Base-by-base conservation (phyloP, 2,113 vertebrate species). In the Corydoras maculifer region DNA sequence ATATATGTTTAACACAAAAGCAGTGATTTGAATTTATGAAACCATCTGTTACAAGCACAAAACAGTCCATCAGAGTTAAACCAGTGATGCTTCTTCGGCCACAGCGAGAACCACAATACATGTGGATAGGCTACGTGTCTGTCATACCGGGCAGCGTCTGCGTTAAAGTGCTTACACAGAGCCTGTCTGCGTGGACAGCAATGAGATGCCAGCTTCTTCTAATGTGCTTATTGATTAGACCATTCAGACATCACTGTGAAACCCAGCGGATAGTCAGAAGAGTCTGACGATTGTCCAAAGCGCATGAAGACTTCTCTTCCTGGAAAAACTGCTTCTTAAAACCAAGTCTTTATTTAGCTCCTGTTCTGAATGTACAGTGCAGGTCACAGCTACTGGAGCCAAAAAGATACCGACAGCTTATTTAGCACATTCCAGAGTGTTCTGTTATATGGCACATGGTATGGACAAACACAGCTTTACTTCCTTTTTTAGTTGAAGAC, bases 131-230 rank as follows among this genome's bases (percentile, higher is more conserved):
- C 13, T 43, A 43, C 35, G 35, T 43, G 35, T 43, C 4, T 2
- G 35, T 43, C 7, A 8, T 43, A 5, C 35, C 62, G 64, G 32
- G 58, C 57, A 43, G 54, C 48, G 10, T 55, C 13, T 35, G 15
- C 15, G 1, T 62, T 68, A 74, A 74, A 75, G 64, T 69, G 66
- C 76, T 59, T 4, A 18, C 62, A 51, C 68, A 50, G 54, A 25
- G 5, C 65, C 29, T 58, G 62, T 31, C 43, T 14, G 7, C 64
- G 6, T 11, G 49, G n/a, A 14, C 64, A 58, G 31, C 5, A 13
- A n/a, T 43, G 35, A 30, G 18, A 63, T 64, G 31, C 18, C 18
- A 35, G 55, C 10, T 43, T 57, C 55, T 32, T 55, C 4, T 49
- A n/a, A 60, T 67, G 67, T 65, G 66, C 67, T 65, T 60, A 6